Base-by-base conservation (phyloP, 2,888 invertebrate species). In the Lepetodrilus schrolli region DNA sequence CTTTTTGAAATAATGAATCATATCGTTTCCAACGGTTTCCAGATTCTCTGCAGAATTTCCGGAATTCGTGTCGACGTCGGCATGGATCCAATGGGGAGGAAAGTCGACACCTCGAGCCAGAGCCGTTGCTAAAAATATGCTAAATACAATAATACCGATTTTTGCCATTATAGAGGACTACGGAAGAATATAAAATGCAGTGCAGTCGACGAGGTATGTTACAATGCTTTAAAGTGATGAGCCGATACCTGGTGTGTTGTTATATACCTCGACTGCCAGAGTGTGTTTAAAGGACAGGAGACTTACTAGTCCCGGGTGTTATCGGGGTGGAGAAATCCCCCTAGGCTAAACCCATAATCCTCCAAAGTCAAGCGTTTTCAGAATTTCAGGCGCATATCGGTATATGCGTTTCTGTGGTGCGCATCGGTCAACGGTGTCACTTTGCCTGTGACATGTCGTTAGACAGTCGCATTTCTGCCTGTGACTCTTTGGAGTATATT, bases 1-100 rank as follows among this genome's bases (percentile, higher is more conserved):
- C 36, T 75, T 80, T 21, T 77, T 75, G 71, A 71, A 78, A 48
- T 78, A 74, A 47, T 77, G 77, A 48, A 75, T 49, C 51, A 76
- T 72, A 8, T 77, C 77, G 21, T 70, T 50, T 34, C 36, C 36
- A 4, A 21, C 21, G 5, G 70, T 4, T 17, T 49, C 50, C 5
- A 38, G 13, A 7, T 49, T 37, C 17, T 70, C 36, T 3, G 13
- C 30, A 36, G 34, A 21, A 26, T 36, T 37, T 13, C 20, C 49
- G 17, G 36, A 20, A 10, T 21, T 49, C 17, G 34, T 34, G 49
- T 20, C 34, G 34, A 58, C 30, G 3, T 34, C 58, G 7, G 58
- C 17, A n/a, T 30, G 26, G 58, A 58, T 58, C 58, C 58, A 58
- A 26, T 58, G 58, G 2, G 58, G 58, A n/a, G 58, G 58, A 30